Evolutionary conservation across 92 coral and sea anemone species (phyloP), one percentile per base, ranked within the genome.

Genomic region (Galaxea fascicularis): DNA sequence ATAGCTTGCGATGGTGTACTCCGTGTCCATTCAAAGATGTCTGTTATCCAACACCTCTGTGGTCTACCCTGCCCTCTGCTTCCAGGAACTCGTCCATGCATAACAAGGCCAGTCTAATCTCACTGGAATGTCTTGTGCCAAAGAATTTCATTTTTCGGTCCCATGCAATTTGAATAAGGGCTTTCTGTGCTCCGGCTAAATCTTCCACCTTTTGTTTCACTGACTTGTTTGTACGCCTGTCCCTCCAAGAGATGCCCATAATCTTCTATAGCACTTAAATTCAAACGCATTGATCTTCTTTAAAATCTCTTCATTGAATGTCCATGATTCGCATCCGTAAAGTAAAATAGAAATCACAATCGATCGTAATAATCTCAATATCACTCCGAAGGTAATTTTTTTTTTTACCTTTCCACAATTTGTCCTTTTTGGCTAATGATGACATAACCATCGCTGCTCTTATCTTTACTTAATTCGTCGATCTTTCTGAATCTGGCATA

Each of bases 231-330:
- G 29, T 63, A 30, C 29, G 18, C 8, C 29, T 63, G 68, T 63
- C 68, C 29, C 29, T 63, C 68, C 68, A 63, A 63, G 68, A 63
- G 68, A 63, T 63, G 28, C 41, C 68, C 13, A n/a, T n/a, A 63
- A 1, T 63, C 4, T 8, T 0, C 29, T 63, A 63, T n/a, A 63
- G n/a, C 29, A 63, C 68, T 63, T 63, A n/a, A 63, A 63, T 63
- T 63, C 68, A 22, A 22, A 63, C 10, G 68, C 68, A 63, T 21
- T 26, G 29, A 16, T 63, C n/a, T 26, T 22, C n/a, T 56, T 15
- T 56, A 51, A n/a, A n/a, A n/a, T n/a, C n/a, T n/a, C n/a, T n/a
- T n/a, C n/a, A n/a, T n/a, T n/a, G n/a, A n/a, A n/a, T n/a, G n/a
- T n/a, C n/a, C n/a, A n/a, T 16, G 1, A 58, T 17, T 58, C 21